A percentile compares a stretch with the other conserved stretches of the same genome.
phyloP scores from a whole-genome alignment of 2,888 invertebrate genomes.

The Heteromurus nitidus region DNA sequence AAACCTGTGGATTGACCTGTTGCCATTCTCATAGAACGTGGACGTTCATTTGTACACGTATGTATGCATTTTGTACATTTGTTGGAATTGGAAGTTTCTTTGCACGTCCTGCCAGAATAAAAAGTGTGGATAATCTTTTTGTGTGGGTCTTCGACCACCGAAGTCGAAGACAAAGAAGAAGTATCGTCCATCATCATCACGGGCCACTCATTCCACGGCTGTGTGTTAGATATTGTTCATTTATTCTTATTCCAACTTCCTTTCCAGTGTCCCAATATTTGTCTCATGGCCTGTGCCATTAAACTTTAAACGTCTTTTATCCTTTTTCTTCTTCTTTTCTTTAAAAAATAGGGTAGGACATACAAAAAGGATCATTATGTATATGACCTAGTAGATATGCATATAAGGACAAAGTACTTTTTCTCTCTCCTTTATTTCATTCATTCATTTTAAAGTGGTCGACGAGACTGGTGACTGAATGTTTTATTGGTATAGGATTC shows the following conservation, averaged over 20 bases:
- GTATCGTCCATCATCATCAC: background rate
- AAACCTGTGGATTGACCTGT: conserved; percentile 47
- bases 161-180: conserved; percentile 20
- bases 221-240: background rate
- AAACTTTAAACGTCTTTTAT: conserved; percentile 35
- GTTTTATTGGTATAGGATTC: conserved; percentile 23
- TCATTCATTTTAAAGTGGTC: conserved; percentile 52
- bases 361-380: background rate
- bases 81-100: too few species aligned
- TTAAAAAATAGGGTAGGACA: background rate
- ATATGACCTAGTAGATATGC: background rate
- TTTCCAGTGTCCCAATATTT: conserved; percentile 3
- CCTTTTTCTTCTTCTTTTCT: conserved; percentile 26
- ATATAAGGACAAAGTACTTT: background rate
- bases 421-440: conserved; percentile 29
- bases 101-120: conserved; percentile 32
- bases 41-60: conserved; percentile 14
- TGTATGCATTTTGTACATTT: background rate
- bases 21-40: conserved; percentile 45
- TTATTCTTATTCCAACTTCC: conserved; percentile 30
- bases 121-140: conserved; percentile 15
- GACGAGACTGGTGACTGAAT: conserved; percentile 32
- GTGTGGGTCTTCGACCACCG: background rate
- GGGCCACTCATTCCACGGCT: background rate
- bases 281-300: conserved; percentile 46